phyloP scores from a whole-genome alignment of 2,888 invertebrate species.

The Callyntrura sp. region DNA sequence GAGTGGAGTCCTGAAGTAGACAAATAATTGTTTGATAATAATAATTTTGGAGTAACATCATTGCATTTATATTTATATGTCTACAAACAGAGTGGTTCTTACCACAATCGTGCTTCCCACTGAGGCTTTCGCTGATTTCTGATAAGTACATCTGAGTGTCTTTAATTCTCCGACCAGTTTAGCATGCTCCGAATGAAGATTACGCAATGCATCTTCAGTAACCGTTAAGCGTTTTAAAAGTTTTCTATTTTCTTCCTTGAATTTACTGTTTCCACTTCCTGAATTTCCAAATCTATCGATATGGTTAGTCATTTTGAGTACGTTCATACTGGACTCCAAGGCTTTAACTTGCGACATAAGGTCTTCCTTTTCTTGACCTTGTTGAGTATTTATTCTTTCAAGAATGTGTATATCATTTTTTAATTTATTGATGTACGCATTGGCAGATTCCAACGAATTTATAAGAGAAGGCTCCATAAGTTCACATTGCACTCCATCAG shows the following conservation, averaged over 20 bases:
- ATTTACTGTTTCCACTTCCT: constrained; percentile 16
- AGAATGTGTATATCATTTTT: constrained; percentile 62
- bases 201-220: constrained; percentile 80
- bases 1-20: constrained; percentile 54
- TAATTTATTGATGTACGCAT: constrained; percentile 61
- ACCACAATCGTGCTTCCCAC: constrained; percentile 55
- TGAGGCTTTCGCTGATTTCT: constrained; percentile 40
- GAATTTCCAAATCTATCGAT: constrained; percentile 12
- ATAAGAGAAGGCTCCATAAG: constrained; percentile 62
- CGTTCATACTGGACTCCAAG: constrained; percentile 68
- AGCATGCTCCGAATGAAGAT: constrained; percentile 81
- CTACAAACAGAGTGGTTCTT: background rate
- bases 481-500: constrained; percentile 66
- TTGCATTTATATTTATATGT: too few relatives aligned
- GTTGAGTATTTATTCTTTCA: constrained; percentile 61
- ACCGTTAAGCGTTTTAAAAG: constrained; percentile 75
- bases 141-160: constrained; percentile 70
- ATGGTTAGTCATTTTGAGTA: constrained; percentile 60
- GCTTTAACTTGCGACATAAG: constrained; percentile 62
- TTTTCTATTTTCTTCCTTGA: constrained; percentile 73
- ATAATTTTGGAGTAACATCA: too few relatives aligned
- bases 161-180: constrained; percentile 80
- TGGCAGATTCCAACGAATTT: constrained; percentile 60
- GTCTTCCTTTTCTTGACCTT: constrained; percentile 65
- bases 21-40: background rate